Percentiles rank a stretch among this genome's conserved stretches.
These are phyloP conservation scores for Cherax quadricarinatus DNA, from an alignment of 1,140 invertebrate genomes.

Conservation along the genomic window DNA sequence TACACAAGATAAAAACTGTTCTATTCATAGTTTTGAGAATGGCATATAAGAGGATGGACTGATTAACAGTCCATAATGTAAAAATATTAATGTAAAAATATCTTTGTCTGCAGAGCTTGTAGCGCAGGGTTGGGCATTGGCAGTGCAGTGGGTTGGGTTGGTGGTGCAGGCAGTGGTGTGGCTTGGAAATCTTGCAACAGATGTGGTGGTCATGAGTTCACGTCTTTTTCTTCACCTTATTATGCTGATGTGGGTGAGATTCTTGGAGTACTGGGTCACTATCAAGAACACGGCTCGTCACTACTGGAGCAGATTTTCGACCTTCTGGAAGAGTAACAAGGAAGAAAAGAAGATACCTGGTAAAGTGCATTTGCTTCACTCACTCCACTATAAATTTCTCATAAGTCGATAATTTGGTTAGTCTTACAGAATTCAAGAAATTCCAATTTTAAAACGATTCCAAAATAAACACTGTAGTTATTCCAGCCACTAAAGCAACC, in stretches of 20 bases:
- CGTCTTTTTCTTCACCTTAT: conserved; percentile 63
- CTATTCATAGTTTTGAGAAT: no score
- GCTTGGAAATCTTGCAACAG: conserved; percentile 59
- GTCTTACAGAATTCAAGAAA: no score
- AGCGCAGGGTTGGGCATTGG: conserved; percentile 42
- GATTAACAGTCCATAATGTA: no score
- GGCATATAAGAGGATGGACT: no score
- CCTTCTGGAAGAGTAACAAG: conserved; percentile 41
- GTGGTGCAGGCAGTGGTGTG: conserved; percentile 57
- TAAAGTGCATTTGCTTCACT: neutral
- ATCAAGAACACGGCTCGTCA: neutral
- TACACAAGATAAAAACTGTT: no score
- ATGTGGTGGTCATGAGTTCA: conserved; percentile 68
- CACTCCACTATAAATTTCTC: neutral
- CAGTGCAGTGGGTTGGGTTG: conserved; percentile 54
- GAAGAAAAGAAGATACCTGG: conserved; percentile 57
- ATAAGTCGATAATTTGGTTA: no score
- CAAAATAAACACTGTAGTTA: no score
- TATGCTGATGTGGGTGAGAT: conserved; percentile 32
- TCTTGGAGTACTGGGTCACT: conserved; percentile 53
- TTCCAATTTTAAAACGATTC: no score
- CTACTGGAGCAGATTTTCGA: conserved; percentile 44
- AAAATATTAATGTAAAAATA: no score
- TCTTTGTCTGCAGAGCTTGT: conserved; percentile 42
- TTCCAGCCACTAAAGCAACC: no score